Evolutionary conservation across 1,140 invertebrate genomes (phyloP), one percentile per base, ranked within the genome.

Genomic region (Micrasema minimum): DNA sequence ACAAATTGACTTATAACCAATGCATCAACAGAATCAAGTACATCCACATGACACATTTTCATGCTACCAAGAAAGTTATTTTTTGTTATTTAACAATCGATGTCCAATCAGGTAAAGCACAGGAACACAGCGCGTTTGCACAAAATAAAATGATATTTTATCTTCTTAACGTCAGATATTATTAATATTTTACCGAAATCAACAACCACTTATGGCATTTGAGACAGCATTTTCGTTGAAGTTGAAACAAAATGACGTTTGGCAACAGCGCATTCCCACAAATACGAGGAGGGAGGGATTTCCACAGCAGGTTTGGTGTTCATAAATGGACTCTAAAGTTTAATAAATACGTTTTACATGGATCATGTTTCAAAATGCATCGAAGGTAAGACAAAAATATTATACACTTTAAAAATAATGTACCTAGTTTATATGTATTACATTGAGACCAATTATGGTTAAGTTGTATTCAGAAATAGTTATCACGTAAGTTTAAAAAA

Each of bases 261-360:
- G 66, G 66, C 66, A 69, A 69, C 66, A 69, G 53, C 66, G 66
- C 66, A 59, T 59, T 69, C 37, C 12, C 23, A 22, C 38, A 31
- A 31, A 43, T 23, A 20, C 59, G 14, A n/a, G 46, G 38, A 14
- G 51, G 53, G 66, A 37, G 16, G 64, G 64, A 31, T 23, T 11
- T 67, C 51, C 51, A 43, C 66, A 69, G 66, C 66, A 59, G 66
- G 66, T 69, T 69, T 69, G 53, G 14, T 48, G 66, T 69, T 61
- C 66, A 20, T 69, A 69, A 69, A 59, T 16, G 14, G 18, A 10
- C 37, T n/a, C n/a, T n/a, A n/a, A n/a, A n/a, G n/a, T n/a, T n/a
- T n/a, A n/a, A 23, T 20, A 59, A 10, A 41, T 16, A 12, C n/a
- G 3, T 16, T 41, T 37, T 2, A 57, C 4, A 57, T 35, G 23